These are phyloP conservation scores for Entomobrya multifasciata DNA, from an alignment of 2,888 invertebrate species.

Conservation along the genomic window DNA sequence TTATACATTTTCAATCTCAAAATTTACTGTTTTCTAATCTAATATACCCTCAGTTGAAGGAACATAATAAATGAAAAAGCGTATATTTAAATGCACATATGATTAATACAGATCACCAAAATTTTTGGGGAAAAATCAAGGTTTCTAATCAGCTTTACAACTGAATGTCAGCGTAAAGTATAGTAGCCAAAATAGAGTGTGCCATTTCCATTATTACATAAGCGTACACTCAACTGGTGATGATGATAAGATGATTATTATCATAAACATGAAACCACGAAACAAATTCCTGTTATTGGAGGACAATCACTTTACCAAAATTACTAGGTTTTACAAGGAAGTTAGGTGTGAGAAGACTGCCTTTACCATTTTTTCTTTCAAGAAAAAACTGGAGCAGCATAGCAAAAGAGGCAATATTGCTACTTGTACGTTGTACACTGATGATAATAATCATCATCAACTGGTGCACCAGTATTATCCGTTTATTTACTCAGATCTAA, in stretches of 20 bases:
- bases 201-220: slow-evolving; percentile 59
- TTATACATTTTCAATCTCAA: too few relatives aligned
- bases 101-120: too few relatives aligned
- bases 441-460: slow-evolving; percentile 51
- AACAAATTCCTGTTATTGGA: slow-evolving; percentile 72
- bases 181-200: slow-evolving; percentile 50
- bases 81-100: too few relatives aligned
- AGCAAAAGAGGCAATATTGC: slow-evolving; percentile 31
- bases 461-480: slow-evolving; percentile 27
- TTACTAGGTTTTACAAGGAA: slow-evolving; percentile 70
- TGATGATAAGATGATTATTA: slow-evolving; percentile 65
- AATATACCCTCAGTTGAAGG: too few relatives aligned
- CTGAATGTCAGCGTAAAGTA: slow-evolving; percentile 24
- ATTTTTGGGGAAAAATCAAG: too few relatives aligned
- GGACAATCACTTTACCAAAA: slow-evolving; percentile 72
- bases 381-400: slow-evolving; percentile 66
- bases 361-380: slow-evolving; percentile 35
- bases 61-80: too few relatives aligned
- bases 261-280: slow-evolving; percentile 70
- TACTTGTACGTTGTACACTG: slow-evolving; percentile 8
- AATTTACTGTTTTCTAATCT: too few relatives aligned
- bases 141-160: too few relatives aligned
- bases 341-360: slow-evolving; percentile 65
- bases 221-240: slow-evolving; percentile 52
- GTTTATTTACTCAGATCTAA: slow-evolving; percentile 67